Evolutionary conservation across 2,113 vertebrate genomes (phyloP).

Genomic region (Murina feae): DNA sequence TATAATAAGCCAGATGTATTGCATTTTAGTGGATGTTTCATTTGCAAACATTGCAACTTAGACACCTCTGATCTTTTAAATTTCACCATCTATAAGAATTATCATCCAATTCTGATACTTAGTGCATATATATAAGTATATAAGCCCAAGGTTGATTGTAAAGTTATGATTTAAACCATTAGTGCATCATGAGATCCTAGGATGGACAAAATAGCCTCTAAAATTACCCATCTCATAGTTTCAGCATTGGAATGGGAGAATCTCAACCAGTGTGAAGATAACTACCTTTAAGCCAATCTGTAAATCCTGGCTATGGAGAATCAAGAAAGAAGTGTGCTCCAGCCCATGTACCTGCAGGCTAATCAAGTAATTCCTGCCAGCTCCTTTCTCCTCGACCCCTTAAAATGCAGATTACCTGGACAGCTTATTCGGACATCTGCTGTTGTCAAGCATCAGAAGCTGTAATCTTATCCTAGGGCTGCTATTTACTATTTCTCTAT

Average conservation of each 20-base stretch:
- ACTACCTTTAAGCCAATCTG: not conserved
- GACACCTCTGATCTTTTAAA: not conserved
- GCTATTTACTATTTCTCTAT: not conserved
- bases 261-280: not conserved
- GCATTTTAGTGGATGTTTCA: not conserved
- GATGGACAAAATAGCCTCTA: not conserved
- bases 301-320: not conserved
- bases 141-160: not conserved
- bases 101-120: not conserved
- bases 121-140: too few relatives aligned
- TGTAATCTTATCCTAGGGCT: not conserved
- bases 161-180: not conserved
- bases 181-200: not conserved
- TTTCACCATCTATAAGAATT: not conserved
- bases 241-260: not conserved
- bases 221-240: not conserved
- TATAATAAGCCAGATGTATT: not conserved
- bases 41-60: not conserved
- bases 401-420: conserved; percentile 16
- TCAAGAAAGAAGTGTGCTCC: rapidly evolving
- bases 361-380: not conserved
- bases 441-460: not conserved
- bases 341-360: not conserved
- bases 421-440: not conserved
- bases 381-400: not conserved